Percentiles rank a stretch among this genome's conserved stretches.
phyloP scores from a whole-genome alignment of 2,888 invertebrate genomes.

The Oligia latruncula region DNA sequence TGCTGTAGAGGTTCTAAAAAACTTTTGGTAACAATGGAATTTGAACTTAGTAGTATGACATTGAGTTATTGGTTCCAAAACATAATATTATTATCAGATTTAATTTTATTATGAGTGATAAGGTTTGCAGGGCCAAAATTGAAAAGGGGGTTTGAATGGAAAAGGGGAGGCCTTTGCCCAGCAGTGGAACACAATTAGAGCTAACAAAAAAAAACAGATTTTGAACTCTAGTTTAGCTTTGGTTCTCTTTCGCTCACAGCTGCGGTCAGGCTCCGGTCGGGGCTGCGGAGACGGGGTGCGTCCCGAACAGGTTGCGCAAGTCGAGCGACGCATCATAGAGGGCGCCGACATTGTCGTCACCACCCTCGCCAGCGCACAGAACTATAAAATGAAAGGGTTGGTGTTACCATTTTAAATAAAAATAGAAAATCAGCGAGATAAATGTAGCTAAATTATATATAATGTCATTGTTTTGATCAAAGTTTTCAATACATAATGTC shows the following conservation, averaged over 20 bases:
- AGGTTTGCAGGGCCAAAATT: neutral
- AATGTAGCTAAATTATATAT: neutral
- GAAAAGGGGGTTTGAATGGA: neutral
- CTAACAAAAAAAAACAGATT: neutral
- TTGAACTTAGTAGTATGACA: no score
- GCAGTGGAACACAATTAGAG: no score
- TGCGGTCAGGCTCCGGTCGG: constrained; percentile 49
- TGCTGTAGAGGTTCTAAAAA: neutral
- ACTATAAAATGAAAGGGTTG: constrained; percentile 82
- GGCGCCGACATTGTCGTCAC: constrained; percentile 93
- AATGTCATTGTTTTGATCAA: neutral
- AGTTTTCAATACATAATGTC: neutral
- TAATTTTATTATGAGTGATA: neutral
- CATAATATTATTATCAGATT: neutral
- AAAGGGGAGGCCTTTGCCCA: no score
- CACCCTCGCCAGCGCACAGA: constrained; percentile 91
- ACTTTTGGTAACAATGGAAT: neutral
- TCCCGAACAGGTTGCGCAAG: constrained; percentile 74
- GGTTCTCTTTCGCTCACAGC: constrained; percentile 11
- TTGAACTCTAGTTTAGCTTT: neutral
- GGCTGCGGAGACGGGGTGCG: constrained; percentile 68
- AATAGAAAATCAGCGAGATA: neutral
- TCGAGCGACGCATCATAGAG: constrained; percentile 84
- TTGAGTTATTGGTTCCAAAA: neutral
- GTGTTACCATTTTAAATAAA: constrained; percentile 7